Evolutionary conservation across 2,797 vertebrate genomes (phyloP).

Genomic region (Etheostoma perlongum): DNA sequence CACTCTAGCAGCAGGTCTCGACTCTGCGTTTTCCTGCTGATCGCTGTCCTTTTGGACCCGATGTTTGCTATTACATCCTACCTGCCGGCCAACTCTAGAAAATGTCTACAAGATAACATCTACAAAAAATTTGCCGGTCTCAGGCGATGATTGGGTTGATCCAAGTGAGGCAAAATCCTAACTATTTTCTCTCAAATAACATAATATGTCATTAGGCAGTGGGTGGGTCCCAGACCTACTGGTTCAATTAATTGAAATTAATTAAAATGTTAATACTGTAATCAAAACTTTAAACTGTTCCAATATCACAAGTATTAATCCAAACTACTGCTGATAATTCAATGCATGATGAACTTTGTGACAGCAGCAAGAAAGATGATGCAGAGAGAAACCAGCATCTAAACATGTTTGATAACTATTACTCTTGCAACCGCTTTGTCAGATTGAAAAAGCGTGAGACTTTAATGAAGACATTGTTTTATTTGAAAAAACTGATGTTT

Average conservation of each 20-base stretch:
- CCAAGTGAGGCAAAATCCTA: not conserved
- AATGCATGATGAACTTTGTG: not conserved
- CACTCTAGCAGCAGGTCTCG: slow-evolving; percentile 26
- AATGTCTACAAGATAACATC: slow-evolving; percentile 37
- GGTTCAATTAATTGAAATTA: slow-evolving; percentile 59
- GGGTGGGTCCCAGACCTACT: slow-evolving; percentile 88
- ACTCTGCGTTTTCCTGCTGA: slow-evolving; percentile 27
- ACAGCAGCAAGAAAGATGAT: not conserved
- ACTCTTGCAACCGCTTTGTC: slow-evolving; percentile 45
- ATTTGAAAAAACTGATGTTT: not conserved
- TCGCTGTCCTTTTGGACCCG: slow-evolving; percentile 52
- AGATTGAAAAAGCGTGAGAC: slow-evolving; percentile 88
- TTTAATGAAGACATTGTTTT: no score
- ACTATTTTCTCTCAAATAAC: slow-evolving; percentile 4
- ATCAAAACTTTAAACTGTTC: not conserved
- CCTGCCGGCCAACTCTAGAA: slow-evolving; percentile 83
- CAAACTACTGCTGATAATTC: not conserved
- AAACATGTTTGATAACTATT: not conserved
- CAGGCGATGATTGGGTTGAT: slow-evolving; percentile 67
- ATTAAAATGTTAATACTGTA: not conserved
- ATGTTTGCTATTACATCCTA: slow-evolving; percentile 73
- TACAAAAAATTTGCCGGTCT: slow-evolving; percentile 79
- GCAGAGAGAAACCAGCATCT: not conserved
- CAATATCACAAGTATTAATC: not conserved
- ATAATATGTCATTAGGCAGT: slow-evolving; percentile 80